Conservation (phyloP, 2,888 invertebrate species). For the Heliconius hortense region DNA sequence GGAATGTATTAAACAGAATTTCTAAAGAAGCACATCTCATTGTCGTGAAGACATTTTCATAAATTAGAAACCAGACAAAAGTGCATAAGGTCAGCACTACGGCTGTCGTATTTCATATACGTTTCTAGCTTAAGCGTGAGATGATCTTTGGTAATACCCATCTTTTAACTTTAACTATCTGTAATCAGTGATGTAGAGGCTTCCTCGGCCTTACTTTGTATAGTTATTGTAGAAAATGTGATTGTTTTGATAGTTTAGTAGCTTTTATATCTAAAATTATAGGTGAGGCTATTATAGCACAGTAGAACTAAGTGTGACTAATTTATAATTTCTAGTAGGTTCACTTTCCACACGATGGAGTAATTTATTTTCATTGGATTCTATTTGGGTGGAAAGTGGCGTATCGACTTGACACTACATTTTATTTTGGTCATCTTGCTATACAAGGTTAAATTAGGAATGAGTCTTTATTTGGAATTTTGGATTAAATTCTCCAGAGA, state of each 20-base stretch:
- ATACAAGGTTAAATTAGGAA: too few relatives aligned
- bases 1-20: neutral
- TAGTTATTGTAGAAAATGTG: neutral
- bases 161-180: neutral
- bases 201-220: neutral
- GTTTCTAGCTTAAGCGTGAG: constrained; percentile 29
- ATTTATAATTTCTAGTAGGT: too few relatives aligned
- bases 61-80: constrained; percentile 20
- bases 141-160: constrained; percentile 18
- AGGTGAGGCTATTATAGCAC: too few relatives aligned
- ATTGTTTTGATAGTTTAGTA: neutral
- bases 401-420: too few relatives aligned
- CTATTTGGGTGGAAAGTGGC: too few relatives aligned
- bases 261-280: neutral
- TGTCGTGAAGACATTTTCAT: neutral
- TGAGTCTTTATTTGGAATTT: too few relatives aligned
- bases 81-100: constrained; percentile 18
- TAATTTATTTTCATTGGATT: too few relatives aligned
- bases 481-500: too few relatives aligned
- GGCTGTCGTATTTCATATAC: constrained; percentile 8
- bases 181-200: neutral
- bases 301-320: too few relatives aligned
- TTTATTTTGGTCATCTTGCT: too few relatives aligned
- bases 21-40: neutral
- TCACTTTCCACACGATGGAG: too few relatives aligned